These are phyloP conservation scores for Mus caroli DNA, from an alignment of 2,797 vertebrate genomes.

Conservation along the genomic window DNA sequence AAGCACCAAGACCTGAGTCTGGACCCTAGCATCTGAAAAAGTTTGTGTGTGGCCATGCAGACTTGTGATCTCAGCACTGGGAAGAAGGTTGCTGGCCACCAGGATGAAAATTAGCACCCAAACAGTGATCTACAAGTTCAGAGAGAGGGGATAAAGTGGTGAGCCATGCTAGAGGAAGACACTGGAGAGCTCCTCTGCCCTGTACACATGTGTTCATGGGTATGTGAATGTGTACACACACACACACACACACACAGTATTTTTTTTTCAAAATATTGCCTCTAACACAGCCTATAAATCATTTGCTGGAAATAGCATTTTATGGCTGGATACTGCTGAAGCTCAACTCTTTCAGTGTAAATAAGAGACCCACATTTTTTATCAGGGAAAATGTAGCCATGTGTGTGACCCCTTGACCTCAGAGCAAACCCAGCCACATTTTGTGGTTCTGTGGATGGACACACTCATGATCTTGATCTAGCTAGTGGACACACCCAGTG, in stretches of 20 bases:
- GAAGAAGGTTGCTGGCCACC: not conserved
- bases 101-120: not conserved
- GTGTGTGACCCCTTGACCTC: not conserved
- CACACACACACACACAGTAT: not conserved
- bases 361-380: not conserved
- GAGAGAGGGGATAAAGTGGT: not conserved
- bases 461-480: accelerated
- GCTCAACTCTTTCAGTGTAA: not conserved
- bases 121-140: not conserved
- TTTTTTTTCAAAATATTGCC: not conserved
- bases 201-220: not conserved
- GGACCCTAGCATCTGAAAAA: not conserved
- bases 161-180: too few relatives aligned
- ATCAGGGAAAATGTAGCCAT: not conserved
- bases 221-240: too few relatives aligned
- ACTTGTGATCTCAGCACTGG: not conserved
- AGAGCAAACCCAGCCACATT: not conserved
- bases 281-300: not conserved
- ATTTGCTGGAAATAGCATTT: accelerated
- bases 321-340: not conserved
- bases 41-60: accelerated
- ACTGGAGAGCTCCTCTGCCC: too few relatives aligned
- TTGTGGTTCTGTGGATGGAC: not conserved
- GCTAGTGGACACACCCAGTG: too few relatives aligned
- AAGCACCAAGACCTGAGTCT: not conserved